Base-by-base conservation (phyloP, 2,113 vertebrate species). In the Vidua chalybeata region DNA sequence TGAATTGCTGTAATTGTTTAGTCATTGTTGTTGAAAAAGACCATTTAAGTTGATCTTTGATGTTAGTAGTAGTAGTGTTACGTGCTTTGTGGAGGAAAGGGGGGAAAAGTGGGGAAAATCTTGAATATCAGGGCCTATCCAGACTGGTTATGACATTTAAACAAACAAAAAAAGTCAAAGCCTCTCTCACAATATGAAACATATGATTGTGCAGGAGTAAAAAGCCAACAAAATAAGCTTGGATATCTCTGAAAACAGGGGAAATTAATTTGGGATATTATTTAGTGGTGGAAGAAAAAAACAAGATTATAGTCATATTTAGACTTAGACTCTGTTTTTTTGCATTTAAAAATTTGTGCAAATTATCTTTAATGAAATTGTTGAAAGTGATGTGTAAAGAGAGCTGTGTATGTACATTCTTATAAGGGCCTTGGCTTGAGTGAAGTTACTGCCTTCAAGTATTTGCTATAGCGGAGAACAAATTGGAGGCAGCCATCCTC, bases 141-240 rank as follows among this genome's bases (percentile, higher is more conserved):
- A 87, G 62, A 64, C 64, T 69, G 69, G 61, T 64, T 93, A 48
- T 81, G 84, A 79, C 71, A 96, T 92, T 94, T 87, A 89, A 90
- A 78, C 71, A 92, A 93, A 91, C 75, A 91, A 67, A 92, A 93
- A 91, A 56, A 58, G 22, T 78, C 83, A 78, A 66, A 69, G 58
- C 62, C 54, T 92, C 83, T 83, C 76, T 90, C 69, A 64, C 90
- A 94, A 93, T 97, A 64, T 84, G 51, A 95, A 97, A 93, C 92
- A 95, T 89, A 86, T 92, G 90, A 95, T 86, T 87, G 68, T 79
- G 21, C 41, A 68, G 69, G 49, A 90, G 39, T 94, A 84, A 92
- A 91, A 93, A 82, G 49, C 37, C 77, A 92, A 64, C 33, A 68
- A 86, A 90, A 55, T 76, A 84, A 91, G n/a, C 41, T 62, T 82